Conservation (phyloP, 1,140 invertebrate species). For the Bombyx mori region DNA sequence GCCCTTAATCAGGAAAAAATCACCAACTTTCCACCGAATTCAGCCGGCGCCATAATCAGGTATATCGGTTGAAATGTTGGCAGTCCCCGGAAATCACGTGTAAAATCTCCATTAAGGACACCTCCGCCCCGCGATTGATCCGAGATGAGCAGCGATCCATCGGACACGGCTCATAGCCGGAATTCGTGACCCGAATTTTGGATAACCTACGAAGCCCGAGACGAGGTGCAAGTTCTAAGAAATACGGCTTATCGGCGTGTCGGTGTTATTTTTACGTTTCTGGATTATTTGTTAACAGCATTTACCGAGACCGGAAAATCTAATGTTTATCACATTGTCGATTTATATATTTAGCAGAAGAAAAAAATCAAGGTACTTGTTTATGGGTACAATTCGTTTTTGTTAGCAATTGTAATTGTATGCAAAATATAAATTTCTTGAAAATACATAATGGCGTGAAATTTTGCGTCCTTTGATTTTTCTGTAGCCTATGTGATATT, state of each 20-base stretch:
- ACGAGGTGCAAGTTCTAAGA: constrained; percentile 13
- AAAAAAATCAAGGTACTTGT: no score
- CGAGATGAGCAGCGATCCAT: constrained; percentile 58
- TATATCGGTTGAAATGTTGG: constrained; percentile 23
- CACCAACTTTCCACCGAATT: constrained; percentile 2
- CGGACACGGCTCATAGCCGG: constrained; percentile 56
- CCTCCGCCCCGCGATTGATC: constrained; percentile 47
- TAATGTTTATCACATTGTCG: no score
- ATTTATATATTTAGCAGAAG: no score
- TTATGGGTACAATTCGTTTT: no score
- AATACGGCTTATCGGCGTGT: neutral
- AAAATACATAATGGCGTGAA: no score
- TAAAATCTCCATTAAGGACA: constrained; percentile 65
- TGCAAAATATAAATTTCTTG: no score
- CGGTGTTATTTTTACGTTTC: no score
- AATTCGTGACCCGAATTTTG: constrained; percentile 56
- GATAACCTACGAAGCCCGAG: constrained; percentile 34
- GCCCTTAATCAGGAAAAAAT: neutral
- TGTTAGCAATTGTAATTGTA: no score
- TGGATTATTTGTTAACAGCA: no score
- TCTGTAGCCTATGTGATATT: no score
- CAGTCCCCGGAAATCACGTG: constrained; percentile 55
- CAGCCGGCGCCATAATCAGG: constrained; percentile 28
- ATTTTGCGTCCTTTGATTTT: no score
- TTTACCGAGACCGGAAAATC: no score